These are phyloP conservation scores for Petrolisthes manimaculis DNA, from an alignment of 2,888 invertebrate species.

Conservation along the genomic window DNA sequence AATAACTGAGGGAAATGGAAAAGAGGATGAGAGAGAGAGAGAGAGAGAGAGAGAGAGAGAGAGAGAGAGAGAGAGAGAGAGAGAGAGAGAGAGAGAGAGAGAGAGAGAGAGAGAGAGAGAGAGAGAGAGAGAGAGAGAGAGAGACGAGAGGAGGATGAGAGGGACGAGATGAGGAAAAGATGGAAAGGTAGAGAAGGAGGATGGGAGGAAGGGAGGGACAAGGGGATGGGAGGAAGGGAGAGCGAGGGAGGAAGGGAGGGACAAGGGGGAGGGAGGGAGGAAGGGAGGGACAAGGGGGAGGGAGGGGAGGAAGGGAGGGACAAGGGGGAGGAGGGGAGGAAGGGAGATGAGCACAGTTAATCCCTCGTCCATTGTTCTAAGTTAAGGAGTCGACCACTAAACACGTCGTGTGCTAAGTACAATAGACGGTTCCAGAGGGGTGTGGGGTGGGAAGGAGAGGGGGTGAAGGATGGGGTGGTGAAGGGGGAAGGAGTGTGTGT, in stretches of 20 bases:
- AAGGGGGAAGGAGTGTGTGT: background rate
- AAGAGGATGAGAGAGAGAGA: background rate
- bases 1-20: no score
- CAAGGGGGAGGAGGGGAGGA: background rate
- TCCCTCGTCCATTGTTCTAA: background rate
- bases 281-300: no score
- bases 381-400: background rate
- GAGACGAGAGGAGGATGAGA: background rate
- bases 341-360: background rate
- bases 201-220: background rate
- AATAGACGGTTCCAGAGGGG: background rate
- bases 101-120: background rate
- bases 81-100: background rate
- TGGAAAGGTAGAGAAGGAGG: background rate
- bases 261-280: no score
- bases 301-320: background rate
- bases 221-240: background rate
- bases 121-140: conserved; percentile 1
- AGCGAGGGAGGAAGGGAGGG: background rate
- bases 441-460: background rate
- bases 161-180: background rate
- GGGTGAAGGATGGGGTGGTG: background rate
- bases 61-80: background rate
- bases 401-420: background rate
- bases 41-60: background rate